Evolutionary conservation across 2,113 vertebrate species (phyloP).

Genomic region (Carassius gibelio): DNA sequence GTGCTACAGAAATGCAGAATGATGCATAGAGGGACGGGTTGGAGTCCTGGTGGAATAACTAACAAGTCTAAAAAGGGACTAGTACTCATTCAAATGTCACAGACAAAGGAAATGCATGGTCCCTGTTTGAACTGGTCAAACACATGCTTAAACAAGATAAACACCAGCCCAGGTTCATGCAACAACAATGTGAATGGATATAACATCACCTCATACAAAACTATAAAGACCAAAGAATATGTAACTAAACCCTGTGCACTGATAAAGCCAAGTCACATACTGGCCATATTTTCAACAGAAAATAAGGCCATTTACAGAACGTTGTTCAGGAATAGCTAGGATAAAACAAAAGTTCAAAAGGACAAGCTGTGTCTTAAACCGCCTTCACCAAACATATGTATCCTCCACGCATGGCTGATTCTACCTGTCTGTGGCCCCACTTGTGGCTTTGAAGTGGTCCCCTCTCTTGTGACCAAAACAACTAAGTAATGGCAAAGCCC

Average conservation of each 20-base stretch:
- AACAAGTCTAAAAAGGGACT: constrained; percentile 56
- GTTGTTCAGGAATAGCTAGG: not conserved
- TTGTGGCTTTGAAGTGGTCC: constrained; percentile 26
- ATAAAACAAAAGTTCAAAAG: not conserved
- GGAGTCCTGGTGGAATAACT: constrained; percentile 54
- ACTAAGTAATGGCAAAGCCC: constrained; percentile 42
- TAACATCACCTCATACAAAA: not conserved
- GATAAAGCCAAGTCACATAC: not conserved
- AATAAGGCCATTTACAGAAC: constrained; percentile 18
- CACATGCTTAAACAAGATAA: constrained; percentile 17
- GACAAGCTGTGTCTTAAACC: not conserved
- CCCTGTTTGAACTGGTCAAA: not conserved
- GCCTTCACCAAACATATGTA: not conserved
- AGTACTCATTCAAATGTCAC: constrained; percentile 35
- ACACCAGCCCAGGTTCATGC: not conserved
- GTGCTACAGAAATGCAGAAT: constrained; percentile 66
- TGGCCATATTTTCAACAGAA: constrained; percentile 14
- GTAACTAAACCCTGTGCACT: not conserved
- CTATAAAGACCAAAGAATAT: not conserved
- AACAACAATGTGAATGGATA: not conserved
- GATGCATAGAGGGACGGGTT: constrained; percentile 61
- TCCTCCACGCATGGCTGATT: not conserved
- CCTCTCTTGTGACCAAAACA: constrained; percentile 46
- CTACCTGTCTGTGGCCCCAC: not conserved
- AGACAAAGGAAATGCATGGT: constrained; percentile 3